Base-by-base conservation (phyloP, 2,797 vertebrate species). In the Scolopax bukidnonensis region DNA sequence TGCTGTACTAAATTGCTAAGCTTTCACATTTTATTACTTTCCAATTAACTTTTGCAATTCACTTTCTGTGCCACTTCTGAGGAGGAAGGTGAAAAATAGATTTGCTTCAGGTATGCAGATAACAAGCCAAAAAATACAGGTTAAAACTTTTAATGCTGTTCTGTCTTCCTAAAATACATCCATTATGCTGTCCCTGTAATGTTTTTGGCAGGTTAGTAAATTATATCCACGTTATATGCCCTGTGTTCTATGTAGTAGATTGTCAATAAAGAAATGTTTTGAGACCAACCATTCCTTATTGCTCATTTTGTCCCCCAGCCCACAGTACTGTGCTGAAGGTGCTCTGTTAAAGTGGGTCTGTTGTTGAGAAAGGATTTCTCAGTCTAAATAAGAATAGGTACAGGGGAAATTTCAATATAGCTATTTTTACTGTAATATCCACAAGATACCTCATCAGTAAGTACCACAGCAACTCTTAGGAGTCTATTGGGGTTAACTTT, bases 21-120 rank as follows among this genome's bases (percentile, higher is more conserved):
- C 59, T 78, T 95, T 95, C 67, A 82, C 54, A 81, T 97, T 89
- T 97, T 83, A 45, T 86, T 94, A 84, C 92, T 95, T 97, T 93
- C 57, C 83, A 92, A 95, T 93, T 94, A 95, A 96, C 92, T 85
- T 96, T 82, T 56, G 40, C 40, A 56, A 88, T 87, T 92, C 81
- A 74, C 24, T 87, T 91, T 79, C 76, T 76, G 16, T n/a, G 60
- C 63, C 61, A 56, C 30, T 87, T 85, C 9, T 80, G 60, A 70
- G 48, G 33, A 83, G 41, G 54, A 75, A 80, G 48, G 33, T 84
- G 60, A 93, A 81, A 93, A 93, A 56, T 43, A 30, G n/a, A 40
- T 89, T 68, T 91, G 67, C 40, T 94, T 91, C 74, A 19, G 69
- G 75, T 94, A 47, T 38, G 43, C 19, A 3, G 18, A 24, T 32